Evolutionary conservation across 2,888 invertebrate genomes (phyloP), one percentile per base, ranked within the genome.

Genomic region (Matsumyia berberina): DNA sequence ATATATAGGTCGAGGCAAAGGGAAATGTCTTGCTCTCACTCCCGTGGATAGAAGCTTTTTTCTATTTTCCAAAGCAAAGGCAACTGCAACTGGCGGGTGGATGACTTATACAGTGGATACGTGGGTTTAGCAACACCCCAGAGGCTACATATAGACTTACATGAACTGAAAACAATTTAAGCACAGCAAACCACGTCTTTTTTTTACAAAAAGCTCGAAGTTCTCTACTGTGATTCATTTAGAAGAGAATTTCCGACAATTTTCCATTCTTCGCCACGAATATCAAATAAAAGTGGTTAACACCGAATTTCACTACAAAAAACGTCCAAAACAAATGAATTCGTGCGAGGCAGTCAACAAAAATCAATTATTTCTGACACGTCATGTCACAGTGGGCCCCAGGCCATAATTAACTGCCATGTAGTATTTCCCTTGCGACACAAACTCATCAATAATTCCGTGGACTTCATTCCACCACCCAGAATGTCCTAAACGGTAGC

Each of bases 1-100:
- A 67, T n/a, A n/a, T n/a, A n/a, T 15, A 55, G 67, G 67, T 67
- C 53, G 8, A 42, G 12, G 53, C 5, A 15, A 53, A 31, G 39
- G n/a, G 0, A 64, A 64, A 64, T 35, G 17, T 35, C 33, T 64
- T 35, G n/a, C 35, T 19, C 31, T 62, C 17, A 44, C 17, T 44
- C 8, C n/a, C 9, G 5, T 7, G 15, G 29, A 19, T 24, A 24
- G 35, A 11, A 60, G 9, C 15, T 31, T 17, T n/a, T n/a, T 64
- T 17, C 66, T 31, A 24, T 3, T 35, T 4, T 53, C 4, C 3
- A 4, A 17, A 17, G 4, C 2, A 4, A 9, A 15, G 3, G 9
- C 17, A 55, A 55, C 33, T 55, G 55, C 15, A 55, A 33, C 5
- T 55, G 35, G 33, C 9, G 55, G 37, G 9, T 39, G 12, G 15